A percentile compares a stretch with the other conserved stretches of the same genome.
Evolutionary conservation across 2,888 invertebrate genomes (phyloP).

Genomic region (Pristionchus japonicus): DNA sequence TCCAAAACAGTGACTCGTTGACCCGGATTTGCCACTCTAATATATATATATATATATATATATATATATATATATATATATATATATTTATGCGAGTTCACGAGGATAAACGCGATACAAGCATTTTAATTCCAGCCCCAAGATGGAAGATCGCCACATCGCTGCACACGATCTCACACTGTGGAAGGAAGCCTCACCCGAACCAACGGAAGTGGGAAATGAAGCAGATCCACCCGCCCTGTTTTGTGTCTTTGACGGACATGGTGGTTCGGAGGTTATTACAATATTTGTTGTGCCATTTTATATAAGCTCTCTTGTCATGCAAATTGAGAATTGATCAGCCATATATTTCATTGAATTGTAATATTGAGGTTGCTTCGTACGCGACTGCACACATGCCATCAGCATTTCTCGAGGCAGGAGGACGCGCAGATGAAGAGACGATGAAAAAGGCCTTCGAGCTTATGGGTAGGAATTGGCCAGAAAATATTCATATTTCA

Average conservation of each 20-base stretch:
- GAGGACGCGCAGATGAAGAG: slow-evolving; percentile 34
- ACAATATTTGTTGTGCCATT: not conserved
- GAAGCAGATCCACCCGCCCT: not conserved
- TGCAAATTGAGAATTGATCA: not conserved
- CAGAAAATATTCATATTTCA: too few relatives aligned
- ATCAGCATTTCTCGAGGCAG: slow-evolving; percentile 39
- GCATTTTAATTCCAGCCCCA: not conserved
- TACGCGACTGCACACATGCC: slow-evolving; percentile 46
- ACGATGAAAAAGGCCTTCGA: slow-evolving; percentile 17
- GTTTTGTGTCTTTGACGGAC: slow-evolving; percentile 45
- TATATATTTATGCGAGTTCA: too few relatives aligned
- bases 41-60: too few relatives aligned
- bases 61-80: too few relatives aligned
- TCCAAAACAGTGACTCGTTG: too few relatives aligned
- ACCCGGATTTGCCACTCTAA: too few relatives aligned
- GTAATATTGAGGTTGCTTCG: slow-evolving; percentile 27
- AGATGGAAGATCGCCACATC: slow-evolving; percentile 46
- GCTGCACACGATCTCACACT: slow-evolving; percentile 35
- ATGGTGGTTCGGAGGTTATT: slow-evolving; percentile 40
- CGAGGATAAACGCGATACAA: too few relatives aligned
- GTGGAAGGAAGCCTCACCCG: slow-evolving; percentile 40
- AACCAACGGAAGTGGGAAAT: not conserved
- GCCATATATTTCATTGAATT: too few relatives aligned
- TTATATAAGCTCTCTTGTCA: not conserved
- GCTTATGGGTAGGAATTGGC: slow-evolving; percentile 42